Percentiles rank a stretch among this genome's conserved stretches.
phyloP scores from a whole-genome alignment of 1,140 invertebrate species.

The Habropoda laboriosa region DNA sequence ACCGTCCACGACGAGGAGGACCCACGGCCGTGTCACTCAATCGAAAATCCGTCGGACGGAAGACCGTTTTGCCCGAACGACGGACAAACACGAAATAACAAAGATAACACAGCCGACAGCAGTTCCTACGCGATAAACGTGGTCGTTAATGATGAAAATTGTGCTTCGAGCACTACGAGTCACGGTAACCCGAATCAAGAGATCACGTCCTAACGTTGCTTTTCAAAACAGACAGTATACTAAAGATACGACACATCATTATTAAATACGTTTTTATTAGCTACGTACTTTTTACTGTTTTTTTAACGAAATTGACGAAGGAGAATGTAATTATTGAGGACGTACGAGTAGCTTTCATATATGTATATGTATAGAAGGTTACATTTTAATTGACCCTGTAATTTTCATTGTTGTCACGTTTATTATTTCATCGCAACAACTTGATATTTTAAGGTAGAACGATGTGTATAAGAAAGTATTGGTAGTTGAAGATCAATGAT shows the following conservation, averaged over 20 bases:
- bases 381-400: not conserved
- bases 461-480: not conserved
- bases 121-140: conserved; percentile 50
- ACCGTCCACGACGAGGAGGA: conserved; percentile 40
- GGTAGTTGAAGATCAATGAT: not conserved
- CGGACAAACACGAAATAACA: conserved; percentile 7
- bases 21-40: not conserved
- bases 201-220: conserved; percentile 14
- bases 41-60: not conserved
- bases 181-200: not conserved
- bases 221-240: too few species aligned
- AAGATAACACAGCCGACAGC: conserved; percentile 37
- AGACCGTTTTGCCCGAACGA: not conserved
- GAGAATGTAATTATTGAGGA: not conserved
- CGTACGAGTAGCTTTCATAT: not conserved
- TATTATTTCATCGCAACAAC: not conserved
- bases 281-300: too few species aligned
- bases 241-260: too few species aligned
- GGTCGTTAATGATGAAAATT: conserved; percentile 17
- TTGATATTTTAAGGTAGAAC: not conserved
- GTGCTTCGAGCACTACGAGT: not conserved
- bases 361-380: not conserved
- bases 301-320: too few species aligned
- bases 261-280: too few species aligned
- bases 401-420: not conserved